Evolutionary conservation across 1,140 invertebrate species (phyloP), one percentile per base, ranked within the genome.

Genomic region (Rhagoletis zephyria): DNA sequence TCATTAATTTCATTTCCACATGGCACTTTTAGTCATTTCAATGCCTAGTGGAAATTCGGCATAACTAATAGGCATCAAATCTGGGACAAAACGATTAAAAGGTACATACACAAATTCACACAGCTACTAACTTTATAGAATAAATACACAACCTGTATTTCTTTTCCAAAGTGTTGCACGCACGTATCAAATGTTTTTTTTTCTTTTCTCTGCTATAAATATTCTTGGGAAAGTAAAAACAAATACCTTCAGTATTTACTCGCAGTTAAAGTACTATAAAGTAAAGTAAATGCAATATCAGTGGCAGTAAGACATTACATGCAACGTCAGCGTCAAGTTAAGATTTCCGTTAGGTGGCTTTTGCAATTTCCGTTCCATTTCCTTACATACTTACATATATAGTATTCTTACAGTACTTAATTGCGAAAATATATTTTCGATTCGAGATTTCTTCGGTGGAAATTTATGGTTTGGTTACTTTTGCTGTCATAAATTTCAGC

Each of bases 351-450:
- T 81, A 10, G 74, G 51, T 56, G 74, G 74, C 74, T 81, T 81
- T 81, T 81, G 74, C 48, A 81, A 81, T 81, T 81, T 81, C 74
- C 74, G 74, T 56, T 81, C 74, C 48, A 81, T 81, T 81, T 81
- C 74, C 74, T 81, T 81, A 30, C 56, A 2, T 16, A 56, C n/a
- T 56, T 10, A n/a, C 9, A 59, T 30, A 7, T n/a, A 81, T 81
- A 48, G 16, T 48, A 77, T 16, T 5, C 30, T 1, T 30, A 30
- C 30, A 30, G 30, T 56, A 56, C 51, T 56, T 7, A 0, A 7
- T 56, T 56, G 10, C 5, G 10, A 56, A 56, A 56, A 40, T 3
- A 81, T 81, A 3, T 81, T 30, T 81, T 30, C 56, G 19, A 74
- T 74, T 48, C 10, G 19, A 9, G 19, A 10, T 7, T 67, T 67